These are phyloP conservation scores for Ethmia dodecea DNA, from an alignment of 2,888 invertebrate species.

Conservation along the genomic window DNA sequence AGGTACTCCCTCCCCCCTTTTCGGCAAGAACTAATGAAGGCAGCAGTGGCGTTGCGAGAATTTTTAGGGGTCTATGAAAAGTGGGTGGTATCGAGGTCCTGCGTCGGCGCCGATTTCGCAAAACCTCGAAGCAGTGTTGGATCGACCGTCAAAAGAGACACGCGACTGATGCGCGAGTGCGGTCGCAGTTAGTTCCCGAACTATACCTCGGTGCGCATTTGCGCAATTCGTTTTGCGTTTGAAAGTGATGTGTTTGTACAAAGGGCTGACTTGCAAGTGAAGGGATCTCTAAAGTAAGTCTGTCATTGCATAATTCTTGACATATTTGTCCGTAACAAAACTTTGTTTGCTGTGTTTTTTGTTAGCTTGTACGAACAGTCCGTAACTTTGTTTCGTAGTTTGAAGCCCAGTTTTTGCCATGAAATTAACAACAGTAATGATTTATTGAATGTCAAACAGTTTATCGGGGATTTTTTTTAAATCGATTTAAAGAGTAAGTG, in stretches of 20 bases:
- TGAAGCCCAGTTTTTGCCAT: no score
- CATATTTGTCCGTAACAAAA: no score
- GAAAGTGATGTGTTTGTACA: constrained; percentile 13
- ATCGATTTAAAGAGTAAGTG: no score
- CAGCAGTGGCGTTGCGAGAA: not conserved
- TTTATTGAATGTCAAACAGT: no score
- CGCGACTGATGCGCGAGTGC: constrained; percentile 1
- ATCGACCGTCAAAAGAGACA: constrained; percentile 13
- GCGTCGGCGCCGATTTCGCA: constrained; percentile 20
- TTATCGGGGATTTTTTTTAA: no score
- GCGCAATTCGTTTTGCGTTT: constrained; percentile 9
- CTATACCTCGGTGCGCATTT: constrained; percentile 3
- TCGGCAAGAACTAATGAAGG: not conserved
- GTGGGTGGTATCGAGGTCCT: constrained; percentile 7
- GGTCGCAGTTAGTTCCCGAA: constrained; percentile 1
- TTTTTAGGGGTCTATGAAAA: not conserved
- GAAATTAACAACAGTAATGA: no score
- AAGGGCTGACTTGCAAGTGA: constrained; percentile 15
- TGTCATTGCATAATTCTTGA: constrained; percentile 3
- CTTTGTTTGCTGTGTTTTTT: no score
- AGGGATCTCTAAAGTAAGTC: constrained; percentile 8
- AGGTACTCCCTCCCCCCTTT: not conserved
- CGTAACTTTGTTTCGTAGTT: no score
- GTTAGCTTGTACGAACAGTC: no score
- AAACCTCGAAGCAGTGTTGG: constrained; percentile 18